Evolutionary conservation across 2,888 invertebrate species (phyloP).

Genomic region (Onchidella celtica): DNA sequence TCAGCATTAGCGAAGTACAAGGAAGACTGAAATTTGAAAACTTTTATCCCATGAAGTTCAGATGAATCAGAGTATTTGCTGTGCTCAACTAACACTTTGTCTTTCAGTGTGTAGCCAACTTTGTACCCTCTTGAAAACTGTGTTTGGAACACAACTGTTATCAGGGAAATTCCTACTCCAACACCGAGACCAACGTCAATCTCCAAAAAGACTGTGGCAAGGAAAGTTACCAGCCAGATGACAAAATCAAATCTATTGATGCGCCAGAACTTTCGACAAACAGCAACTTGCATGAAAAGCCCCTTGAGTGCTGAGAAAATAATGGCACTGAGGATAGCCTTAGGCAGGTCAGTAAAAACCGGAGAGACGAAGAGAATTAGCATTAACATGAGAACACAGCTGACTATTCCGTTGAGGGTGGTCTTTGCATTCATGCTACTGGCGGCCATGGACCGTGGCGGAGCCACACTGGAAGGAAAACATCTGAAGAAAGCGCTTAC

Average conservation of each 20-base stretch:
- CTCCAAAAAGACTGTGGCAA: conserved; percentile 73
- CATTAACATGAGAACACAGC: conserved; percentile 71
- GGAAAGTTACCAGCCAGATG: conserved; percentile 74
- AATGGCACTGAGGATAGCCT: conserved; percentile 79
- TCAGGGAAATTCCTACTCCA: conserved; percentile 72
- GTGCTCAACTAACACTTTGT: conserved; percentile 66
- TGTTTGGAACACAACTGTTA: conserved; percentile 74
- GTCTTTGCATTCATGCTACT: conserved; percentile 76
- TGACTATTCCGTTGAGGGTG: conserved; percentile 70
- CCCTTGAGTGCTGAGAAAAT: conserved; percentile 80
- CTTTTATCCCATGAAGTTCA: conserved; percentile 68
- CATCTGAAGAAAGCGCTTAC: conserved; percentile 79
- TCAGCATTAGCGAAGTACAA: conserved; percentile 78
- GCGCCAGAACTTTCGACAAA: conserved; percentile 88
- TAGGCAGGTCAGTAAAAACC: conserved; percentile 75
- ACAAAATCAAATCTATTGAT: conserved; percentile 89
- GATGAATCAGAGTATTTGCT: conserved; percentile 66
- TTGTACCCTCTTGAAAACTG: conserved; percentile 72
- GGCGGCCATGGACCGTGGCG: conserved; percentile 76
- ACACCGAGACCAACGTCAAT: conserved; percentile 76
- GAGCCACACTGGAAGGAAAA: conserved; percentile 80
- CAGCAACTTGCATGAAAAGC: conserved; percentile 85
- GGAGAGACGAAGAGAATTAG: conserved; percentile 75
- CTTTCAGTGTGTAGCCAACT: conserved; percentile 67
- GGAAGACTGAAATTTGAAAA: conserved; percentile 75